A percentile compares a stretch with the other conserved stretches of the same genome.
Conservation (phyloP, 2,797 vertebrate genomes). For the Coranthus polyacanthus region DNA sequence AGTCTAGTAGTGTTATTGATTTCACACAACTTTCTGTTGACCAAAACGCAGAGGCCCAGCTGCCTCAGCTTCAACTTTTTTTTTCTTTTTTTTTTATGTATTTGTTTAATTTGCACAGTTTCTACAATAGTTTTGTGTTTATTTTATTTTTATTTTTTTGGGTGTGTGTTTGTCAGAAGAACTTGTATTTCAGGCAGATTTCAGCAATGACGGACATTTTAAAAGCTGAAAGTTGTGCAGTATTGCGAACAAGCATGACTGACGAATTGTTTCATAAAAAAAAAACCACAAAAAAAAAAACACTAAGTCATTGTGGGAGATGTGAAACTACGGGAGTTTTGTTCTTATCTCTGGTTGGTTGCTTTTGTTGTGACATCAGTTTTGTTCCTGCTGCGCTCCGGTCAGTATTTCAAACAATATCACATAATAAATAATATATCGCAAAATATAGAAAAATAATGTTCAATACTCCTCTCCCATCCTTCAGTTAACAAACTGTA, state of each 20-base stretch:
- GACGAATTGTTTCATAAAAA: background rate
- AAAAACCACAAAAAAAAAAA: background rate
- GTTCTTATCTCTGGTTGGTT: constrained; percentile 29
- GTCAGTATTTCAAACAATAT: constrained; percentile 49
- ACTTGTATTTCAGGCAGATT: constrained; percentile 6
- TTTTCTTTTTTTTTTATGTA: constrained; percentile 47
- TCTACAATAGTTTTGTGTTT: constrained; percentile 35
- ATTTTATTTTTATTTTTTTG: background rate
- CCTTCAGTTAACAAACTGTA: constrained; percentile 36
- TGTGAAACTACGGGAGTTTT: constrained; percentile 37
- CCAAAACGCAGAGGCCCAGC: constrained; percentile 73
- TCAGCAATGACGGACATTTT: background rate
- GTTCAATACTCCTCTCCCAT: constrained; percentile 7
- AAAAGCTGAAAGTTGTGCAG: constrained; percentile 7
- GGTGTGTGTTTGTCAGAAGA: constrained; percentile 39
- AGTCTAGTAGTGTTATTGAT: constrained; percentile 89
- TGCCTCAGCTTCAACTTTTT: constrained; percentile 35
- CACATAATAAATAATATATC: constrained; percentile 4
- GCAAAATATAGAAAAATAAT: background rate
- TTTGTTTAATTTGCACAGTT: constrained; percentile 72
- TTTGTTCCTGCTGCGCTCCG: constrained; percentile 25
- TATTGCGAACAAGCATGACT: constrained; percentile 18
- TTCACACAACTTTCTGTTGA: constrained; percentile 82
- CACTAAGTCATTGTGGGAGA: constrained; percentile 9
- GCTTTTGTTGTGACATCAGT: constrained; percentile 39